Base-by-base conservation (phyloP, 2,797 vertebrate species). In the Syndactyla subalaris region DNA sequence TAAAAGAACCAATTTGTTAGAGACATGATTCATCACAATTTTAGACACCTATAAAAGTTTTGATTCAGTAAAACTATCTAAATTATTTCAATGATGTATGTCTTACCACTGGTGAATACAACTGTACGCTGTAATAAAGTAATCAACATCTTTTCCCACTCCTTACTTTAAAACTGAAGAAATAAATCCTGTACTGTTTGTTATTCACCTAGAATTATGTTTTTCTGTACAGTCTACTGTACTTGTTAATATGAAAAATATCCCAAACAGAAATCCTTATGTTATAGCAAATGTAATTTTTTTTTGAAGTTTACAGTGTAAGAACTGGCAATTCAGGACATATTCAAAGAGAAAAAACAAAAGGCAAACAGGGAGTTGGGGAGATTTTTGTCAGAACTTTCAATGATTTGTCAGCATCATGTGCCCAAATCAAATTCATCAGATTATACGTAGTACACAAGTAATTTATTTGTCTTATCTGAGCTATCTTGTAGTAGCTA, bases 401-500 rank as follows among this genome's bases (percentile, higher is more conserved):
- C 24, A 81, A 49, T 5, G 34, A 4, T 19, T 76, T 92, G 66
- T 88, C n/a, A 59, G 17, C 26, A 39, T 63, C 34, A 46, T 30
- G 5, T 62, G 11, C 8, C 48, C 85, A 57, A 79, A 76, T 68
- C 34, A 94, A 74, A 75, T 55, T 71, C 18, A 7, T 89, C 34
- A 75, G 43, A 38, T 32, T n/a, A 59, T 63, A 46, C 4, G 62
- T 29, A 48, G 8, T 32, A 57, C 23, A 46, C 12, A 63, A 79
- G 20, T 34, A 18, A 66, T 77, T 77, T 86, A 38, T 71, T 89
- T 93, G 17, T 34, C 34, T 96, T 94, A 95, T 94, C 70, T 89
- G 58, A 85, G 12, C 20, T 73, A 41, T 91, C 41, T 67, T 87
- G 14, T 55, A 79, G 34, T 46, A 58, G 21, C 32, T 67, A 38